These are phyloP conservation scores for Amblyteles armatorius DNA, from an alignment of 2,888 invertebrate genomes.

Conservation along the genomic window DNA sequence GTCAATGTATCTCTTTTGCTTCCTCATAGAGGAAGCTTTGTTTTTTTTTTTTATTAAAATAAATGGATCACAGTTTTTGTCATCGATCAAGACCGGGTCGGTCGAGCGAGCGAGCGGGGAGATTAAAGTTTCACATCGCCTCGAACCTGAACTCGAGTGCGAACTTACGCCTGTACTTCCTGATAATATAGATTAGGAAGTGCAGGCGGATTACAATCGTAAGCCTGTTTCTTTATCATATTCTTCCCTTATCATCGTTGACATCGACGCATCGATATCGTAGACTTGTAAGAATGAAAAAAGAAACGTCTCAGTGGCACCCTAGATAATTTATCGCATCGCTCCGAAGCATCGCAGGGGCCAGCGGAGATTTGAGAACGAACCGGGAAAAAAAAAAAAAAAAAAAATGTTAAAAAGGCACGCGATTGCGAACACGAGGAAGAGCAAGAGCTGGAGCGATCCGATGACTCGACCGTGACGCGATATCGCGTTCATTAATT, in stretches of 20 bases:
- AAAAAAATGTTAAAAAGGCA: background rate
- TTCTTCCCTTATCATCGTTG: background rate
- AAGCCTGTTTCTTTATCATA: background rate
- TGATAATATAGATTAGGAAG: background rate
- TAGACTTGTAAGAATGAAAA: background rate
- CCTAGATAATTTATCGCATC: background rate
- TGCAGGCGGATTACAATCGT: background rate
- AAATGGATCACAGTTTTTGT: no score
- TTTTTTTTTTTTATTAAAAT: no score
- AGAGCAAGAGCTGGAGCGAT: background rate
- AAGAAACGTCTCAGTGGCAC: background rate
- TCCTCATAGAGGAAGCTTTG: no score
- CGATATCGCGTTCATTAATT: conserved; percentile 44
- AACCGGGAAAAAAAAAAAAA: background rate
- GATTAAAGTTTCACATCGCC: background rate
- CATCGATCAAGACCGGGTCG: background rate
- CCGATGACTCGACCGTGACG: conserved; percentile 27
- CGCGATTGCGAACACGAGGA: background rate
- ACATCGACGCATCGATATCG: background rate
- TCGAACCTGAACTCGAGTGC: background rate
- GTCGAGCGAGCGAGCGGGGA: background rate
- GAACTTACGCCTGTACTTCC: background rate
- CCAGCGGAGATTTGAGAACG: background rate
- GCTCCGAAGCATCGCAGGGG: background rate
- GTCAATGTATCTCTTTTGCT: no score